Percentiles rank a stretch among this genome's conserved stretches.
These are phyloP conservation scores for Rhizoglyphus robini DNA, from an alignment of 1,140 invertebrate species.

Conservation along the genomic window DNA sequence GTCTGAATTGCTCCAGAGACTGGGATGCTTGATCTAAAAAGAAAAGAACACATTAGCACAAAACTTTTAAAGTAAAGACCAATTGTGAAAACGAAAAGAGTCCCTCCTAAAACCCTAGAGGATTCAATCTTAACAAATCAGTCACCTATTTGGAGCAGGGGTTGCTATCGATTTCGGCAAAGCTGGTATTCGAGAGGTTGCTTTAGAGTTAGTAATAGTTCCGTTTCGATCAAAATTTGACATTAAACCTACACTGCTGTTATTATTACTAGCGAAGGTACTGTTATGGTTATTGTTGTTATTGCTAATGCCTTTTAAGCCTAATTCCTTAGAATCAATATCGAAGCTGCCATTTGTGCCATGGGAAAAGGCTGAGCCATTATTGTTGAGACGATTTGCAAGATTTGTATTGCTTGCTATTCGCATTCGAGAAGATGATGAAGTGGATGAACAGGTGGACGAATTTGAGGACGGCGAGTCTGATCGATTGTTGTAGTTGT, in stretches of 20 bases:
- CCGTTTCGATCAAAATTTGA: background rate
- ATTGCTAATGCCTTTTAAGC: background rate
- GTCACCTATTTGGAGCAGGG: background rate
- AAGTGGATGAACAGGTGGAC: background rate
- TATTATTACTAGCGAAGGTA: background rate
- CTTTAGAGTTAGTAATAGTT: background rate
- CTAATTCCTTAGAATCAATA: no score
- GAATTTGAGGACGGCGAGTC: background rate
- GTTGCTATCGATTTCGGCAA: background rate
- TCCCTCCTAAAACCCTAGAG: no score
- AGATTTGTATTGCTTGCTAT: background rate
- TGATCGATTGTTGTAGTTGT: background rate
- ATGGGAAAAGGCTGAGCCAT: background rate
- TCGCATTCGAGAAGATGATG: background rate
- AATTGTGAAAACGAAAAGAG: no score
- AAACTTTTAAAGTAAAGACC: background rate
- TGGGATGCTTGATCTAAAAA: conserved; percentile 11
- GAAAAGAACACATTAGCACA: background rate
- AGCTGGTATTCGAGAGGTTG: background rate
- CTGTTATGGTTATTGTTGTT: background rate
- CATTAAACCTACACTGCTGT: background rate
- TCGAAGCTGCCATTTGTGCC: no score
- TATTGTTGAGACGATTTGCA: background rate
- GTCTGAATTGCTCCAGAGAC: background rate
- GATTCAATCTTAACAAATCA: background rate